Evolutionary conservation across 1,140 invertebrate genomes (phyloP).

Genomic region (Dysdera silvatica): DNA sequence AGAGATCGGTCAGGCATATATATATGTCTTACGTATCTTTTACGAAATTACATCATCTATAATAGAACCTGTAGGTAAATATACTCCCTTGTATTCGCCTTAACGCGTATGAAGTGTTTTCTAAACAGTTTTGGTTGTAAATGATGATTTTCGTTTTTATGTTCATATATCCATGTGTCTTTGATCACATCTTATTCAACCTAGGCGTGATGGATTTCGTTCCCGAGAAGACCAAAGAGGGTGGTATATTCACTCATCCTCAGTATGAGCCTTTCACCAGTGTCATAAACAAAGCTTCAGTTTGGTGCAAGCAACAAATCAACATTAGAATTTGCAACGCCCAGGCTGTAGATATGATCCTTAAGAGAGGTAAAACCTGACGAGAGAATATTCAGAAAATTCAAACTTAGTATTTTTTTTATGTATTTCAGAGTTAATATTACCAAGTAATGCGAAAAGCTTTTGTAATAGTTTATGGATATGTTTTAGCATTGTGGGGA

Average conservation of each 20-base stretch:
- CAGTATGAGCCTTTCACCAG: constrained; percentile 33
- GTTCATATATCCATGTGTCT: not conserved
- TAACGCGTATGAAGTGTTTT: no score
- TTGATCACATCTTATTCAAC: not conserved
- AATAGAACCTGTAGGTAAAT: constrained; percentile 27
- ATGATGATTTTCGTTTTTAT: not conserved
- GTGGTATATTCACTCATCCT: constrained; percentile 33
- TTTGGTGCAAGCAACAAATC: constrained; percentile 31
- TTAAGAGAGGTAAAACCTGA: constrained; percentile 34
- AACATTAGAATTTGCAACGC: constrained; percentile 31
- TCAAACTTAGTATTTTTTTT: no score
- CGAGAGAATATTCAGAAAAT: no score
- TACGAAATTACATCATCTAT: constrained; percentile 26
- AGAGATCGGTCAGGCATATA: constrained; percentile 2
- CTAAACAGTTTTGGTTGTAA: not conserved
- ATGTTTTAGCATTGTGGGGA: no score
- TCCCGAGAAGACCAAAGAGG: constrained; percentile 23
- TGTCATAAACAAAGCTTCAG: constrained; percentile 30
- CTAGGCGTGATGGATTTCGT: constrained; percentile 33
- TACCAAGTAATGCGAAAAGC: no score
- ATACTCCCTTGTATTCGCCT: not conserved
- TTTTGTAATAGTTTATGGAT: no score
- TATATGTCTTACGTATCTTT: constrained; percentile 35
- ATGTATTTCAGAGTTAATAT: no score
- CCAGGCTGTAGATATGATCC: constrained; percentile 34